phyloP scores from a whole-genome alignment of 30 jellyfish, hydroid and myxozoan genomes.

The Aurelia aurita region DNA sequence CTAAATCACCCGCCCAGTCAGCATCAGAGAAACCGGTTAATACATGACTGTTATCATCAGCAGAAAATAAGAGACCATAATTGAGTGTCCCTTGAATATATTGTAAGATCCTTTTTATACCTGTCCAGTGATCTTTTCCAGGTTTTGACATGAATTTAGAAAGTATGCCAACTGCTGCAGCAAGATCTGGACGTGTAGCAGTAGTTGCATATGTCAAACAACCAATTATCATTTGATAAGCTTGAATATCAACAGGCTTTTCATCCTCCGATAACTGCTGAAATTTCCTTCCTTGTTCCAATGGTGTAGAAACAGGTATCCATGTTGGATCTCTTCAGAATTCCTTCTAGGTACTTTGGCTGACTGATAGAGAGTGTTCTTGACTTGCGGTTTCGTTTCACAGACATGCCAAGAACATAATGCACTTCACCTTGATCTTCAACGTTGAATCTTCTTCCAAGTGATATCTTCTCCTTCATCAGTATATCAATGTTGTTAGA shows the following conservation, averaged over 20 bases:
- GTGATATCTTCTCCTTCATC: constrained; percentile 24
- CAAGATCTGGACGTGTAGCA: constrained; percentile 51
- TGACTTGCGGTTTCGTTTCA: constrained; percentile 38
- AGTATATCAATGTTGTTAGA: constrained; percentile 57
- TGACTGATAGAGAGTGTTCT: constrained; percentile 42
- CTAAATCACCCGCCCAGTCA: constrained; percentile 38
- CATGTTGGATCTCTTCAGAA: constrained; percentile 57
- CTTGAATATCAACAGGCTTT: constrained; percentile 27
- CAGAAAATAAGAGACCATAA: constrained; percentile 21
- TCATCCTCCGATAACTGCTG: constrained; percentile 34
- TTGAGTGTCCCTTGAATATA: constrained; percentile 54
- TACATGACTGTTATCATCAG: not conserved
- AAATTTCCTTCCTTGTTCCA: constrained; percentile 12
- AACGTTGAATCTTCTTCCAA: constrained; percentile 39
- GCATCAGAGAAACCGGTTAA: constrained; percentile 37
- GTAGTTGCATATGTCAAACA: constrained; percentile 9
- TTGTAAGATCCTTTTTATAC: constrained; percentile 47
- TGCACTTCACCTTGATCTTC: constrained; percentile 52
- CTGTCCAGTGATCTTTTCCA: constrained; percentile 45
- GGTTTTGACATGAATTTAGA: constrained; percentile 55
- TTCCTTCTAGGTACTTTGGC: constrained; percentile 31
- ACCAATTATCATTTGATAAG: constrained; percentile 43
- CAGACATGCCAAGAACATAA: constrained; percentile 47
- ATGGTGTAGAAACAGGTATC: constrained; percentile 64
- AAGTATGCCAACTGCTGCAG: constrained; percentile 58